These are phyloP conservation scores for Archips xylosteana DNA, from an alignment of 2,888 invertebrate species.

Conservation along the genomic window DNA sequence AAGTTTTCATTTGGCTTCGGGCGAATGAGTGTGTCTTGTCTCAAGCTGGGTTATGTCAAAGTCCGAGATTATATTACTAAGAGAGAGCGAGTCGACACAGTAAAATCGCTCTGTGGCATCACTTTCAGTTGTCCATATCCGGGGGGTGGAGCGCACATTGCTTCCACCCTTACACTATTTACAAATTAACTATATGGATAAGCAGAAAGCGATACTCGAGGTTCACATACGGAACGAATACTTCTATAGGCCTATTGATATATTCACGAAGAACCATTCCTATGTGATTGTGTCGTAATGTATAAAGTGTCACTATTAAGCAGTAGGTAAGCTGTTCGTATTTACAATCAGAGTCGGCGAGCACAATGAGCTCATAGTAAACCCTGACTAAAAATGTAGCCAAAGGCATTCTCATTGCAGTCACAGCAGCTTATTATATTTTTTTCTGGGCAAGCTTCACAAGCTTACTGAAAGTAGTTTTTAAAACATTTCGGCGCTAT, in stretches of 20 bases:
- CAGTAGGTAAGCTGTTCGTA: slow-evolving; percentile 73
- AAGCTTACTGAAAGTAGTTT: slow-evolving; percentile 48
- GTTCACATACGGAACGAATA: slow-evolving; percentile 53
- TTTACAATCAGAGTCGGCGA: slow-evolving; percentile 70
- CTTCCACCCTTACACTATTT: slow-evolving; percentile 54
- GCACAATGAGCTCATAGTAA: slow-evolving; percentile 21
- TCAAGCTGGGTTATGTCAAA: slow-evolving; percentile 41
- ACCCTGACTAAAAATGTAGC: slow-evolving; percentile 35
- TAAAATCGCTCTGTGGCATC: slow-evolving; percentile 34
- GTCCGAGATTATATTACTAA: slow-evolving; percentile 29
- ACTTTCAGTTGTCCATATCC: slow-evolving; percentile 39
- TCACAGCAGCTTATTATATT: slow-evolving; percentile 38
- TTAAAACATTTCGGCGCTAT: slow-evolving; percentile 59
- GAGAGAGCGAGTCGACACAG: slow-evolving; percentile 26
- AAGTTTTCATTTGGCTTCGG: slow-evolving; percentile 22
- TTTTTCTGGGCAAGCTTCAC: slow-evolving; percentile 37
- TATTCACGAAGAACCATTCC: slow-evolving; percentile 61
- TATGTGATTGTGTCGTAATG: slow-evolving; percentile 73
- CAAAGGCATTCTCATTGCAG: slow-evolving; percentile 22
- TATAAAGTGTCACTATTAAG: slow-evolving; percentile 73
- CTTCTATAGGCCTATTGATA: slow-evolving; percentile 65
- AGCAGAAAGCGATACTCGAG: slow-evolving; percentile 59
- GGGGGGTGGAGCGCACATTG: slow-evolving; percentile 44
- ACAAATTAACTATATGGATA: slow-evolving; percentile 52
- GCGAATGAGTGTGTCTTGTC: slow-evolving; percentile 37